Percentiles rank a stretch among this genome's conserved stretches.
phyloP scores from a whole-genome alignment of 2,113 vertebrate species.

The Jaculus jaculus region DNA sequence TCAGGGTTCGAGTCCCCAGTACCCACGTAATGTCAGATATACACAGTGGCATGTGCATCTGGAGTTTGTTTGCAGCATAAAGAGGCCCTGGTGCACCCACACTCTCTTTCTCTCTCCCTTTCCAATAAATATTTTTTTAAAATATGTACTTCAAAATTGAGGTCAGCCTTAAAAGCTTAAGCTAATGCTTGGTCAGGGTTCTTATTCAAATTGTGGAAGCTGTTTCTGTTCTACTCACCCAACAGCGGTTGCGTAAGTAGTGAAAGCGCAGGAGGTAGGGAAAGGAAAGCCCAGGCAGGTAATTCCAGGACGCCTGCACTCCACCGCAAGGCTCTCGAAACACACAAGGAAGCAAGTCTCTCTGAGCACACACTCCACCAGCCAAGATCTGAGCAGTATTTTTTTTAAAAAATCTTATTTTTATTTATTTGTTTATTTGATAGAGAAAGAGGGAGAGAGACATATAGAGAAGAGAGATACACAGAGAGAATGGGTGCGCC shows the following conservation, averaged over 20 bases:
- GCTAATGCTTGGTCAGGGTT: background rate
- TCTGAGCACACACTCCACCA: accelerated
- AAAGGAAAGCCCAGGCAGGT: background rate
- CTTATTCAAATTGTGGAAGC: background rate
- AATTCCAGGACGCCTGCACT: accelerated
- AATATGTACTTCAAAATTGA: background rate
- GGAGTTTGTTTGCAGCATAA: too few relatives aligned
- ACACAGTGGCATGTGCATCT: too few relatives aligned
- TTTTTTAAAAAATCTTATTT: too few relatives aligned
- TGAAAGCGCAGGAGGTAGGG: background rate
- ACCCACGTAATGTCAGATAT: too few relatives aligned
- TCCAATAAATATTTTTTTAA: too few relatives aligned
- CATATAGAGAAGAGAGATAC: too few relatives aligned
- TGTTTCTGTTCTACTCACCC: background rate
- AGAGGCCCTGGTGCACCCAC: too few relatives aligned
- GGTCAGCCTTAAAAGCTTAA: background rate
- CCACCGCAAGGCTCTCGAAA: background rate
- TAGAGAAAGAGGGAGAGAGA: too few relatives aligned
- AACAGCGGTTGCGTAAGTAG: background rate
- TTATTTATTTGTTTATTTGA: too few relatives aligned
- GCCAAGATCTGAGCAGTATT: background rate
- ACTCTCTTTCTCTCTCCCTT: too few relatives aligned
- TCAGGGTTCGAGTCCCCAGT: too few relatives aligned
- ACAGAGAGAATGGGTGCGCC: too few relatives aligned
- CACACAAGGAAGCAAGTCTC: background rate